Conservation (phyloP, 2,888 invertebrate species). For the Pemphredon lugubris region DNA sequence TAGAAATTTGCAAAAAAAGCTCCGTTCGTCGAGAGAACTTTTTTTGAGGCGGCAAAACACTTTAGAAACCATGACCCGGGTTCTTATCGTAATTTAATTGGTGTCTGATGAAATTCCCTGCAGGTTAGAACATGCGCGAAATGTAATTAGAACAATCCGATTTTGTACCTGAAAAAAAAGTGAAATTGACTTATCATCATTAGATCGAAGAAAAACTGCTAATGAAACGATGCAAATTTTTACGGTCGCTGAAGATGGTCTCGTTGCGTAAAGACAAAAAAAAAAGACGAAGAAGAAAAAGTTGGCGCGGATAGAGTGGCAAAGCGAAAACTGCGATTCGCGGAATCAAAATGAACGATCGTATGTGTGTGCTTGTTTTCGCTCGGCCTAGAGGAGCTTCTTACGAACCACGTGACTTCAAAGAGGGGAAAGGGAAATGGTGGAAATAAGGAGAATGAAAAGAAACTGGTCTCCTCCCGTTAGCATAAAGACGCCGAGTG, state of each 20-base stretch:
- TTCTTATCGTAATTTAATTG: neutral
- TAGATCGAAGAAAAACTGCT: no score
- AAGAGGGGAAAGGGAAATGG: neutral
- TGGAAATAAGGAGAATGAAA: neutral
- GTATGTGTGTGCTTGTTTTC: constrained; percentile 25
- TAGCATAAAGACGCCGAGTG: constrained; percentile 2
- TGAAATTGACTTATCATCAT: no score
- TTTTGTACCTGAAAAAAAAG: no score
- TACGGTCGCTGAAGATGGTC: no score
- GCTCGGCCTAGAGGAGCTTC: constrained; percentile 50
- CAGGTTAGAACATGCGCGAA: no score
- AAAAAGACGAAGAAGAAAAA: no score
- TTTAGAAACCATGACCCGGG: no score
- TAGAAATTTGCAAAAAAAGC: constrained; percentile 3
- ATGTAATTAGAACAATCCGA: no score
- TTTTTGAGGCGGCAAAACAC: no score
- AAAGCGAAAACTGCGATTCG: neutral
- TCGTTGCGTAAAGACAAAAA: no score
- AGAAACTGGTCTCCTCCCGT: neutral
- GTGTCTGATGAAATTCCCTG: no score
- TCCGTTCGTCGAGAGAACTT: neutral
- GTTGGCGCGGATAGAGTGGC: neutral
- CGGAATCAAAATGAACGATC: neutral
- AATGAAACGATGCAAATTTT: no score
- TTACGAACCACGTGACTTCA: constrained; percentile 4